Percentiles rank a stretch among this genome's conserved stretches.
phyloP scores from a whole-genome alignment of 2,797 vertebrate genomes.

The Euthynnus affinis region DNA sequence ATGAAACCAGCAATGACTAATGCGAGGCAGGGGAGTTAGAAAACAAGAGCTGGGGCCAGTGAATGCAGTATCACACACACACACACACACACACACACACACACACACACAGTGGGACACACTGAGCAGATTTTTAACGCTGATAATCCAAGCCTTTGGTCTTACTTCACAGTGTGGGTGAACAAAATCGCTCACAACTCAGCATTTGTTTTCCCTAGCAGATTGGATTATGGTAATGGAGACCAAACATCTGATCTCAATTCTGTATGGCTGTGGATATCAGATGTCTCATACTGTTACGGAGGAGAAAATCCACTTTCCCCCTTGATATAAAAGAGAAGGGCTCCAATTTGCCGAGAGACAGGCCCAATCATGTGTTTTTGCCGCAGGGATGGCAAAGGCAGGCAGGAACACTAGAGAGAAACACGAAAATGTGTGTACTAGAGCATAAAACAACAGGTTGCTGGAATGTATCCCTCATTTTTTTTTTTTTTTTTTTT shows the following conservation, averaged over 20 bases:
- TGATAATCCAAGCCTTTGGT: conserved; percentile 55
- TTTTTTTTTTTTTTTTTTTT: no score
- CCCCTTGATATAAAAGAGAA: conserved; percentile 41
- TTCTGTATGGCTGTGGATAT: conserved; percentile 57
- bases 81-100: no score
- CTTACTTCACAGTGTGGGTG: conserved; percentile 45
- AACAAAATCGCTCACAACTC: conserved; percentile 50
- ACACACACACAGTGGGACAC: conserved; percentile 8
- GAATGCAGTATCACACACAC: conserved; percentile 15
- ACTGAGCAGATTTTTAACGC: conserved; percentile 46
- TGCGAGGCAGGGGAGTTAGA: conserved; percentile 44
- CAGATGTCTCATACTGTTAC: conserved; percentile 52
- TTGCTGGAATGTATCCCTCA: neutral
- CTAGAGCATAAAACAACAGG: conserved; percentile 17
- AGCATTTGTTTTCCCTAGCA: conserved; percentile 59
- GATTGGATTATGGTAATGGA: conserved; percentile 74
- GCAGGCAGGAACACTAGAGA: conserved; percentile 18
- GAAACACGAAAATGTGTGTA: conserved; percentile 1
- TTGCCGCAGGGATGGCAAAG: neutral
- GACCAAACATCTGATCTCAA: conserved; percentile 72
- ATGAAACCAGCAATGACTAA: conserved; percentile 57
- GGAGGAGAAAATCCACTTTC: conserved; percentile 61
- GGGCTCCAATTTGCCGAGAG: conserved; percentile 43
- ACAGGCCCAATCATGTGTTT: conserved; percentile 30
- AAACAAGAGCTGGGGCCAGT: conserved; percentile 55